Evolutionary conservation across 2,113 vertebrate genomes (phyloP).

Genomic region (Vidua macroura): DNA sequence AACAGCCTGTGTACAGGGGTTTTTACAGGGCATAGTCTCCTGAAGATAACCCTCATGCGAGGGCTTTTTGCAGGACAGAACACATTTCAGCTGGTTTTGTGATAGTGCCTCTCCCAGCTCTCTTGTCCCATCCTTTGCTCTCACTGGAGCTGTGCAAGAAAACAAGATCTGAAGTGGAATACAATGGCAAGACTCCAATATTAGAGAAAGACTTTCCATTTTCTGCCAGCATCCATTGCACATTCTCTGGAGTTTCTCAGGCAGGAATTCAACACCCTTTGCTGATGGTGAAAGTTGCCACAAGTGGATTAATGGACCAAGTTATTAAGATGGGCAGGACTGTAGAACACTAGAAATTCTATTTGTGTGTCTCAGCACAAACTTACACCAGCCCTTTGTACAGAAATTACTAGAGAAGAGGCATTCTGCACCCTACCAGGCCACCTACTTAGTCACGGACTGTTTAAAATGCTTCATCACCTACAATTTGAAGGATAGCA

Average conservation of each 20-base stretch:
- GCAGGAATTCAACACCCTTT: background rate
- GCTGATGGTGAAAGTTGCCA: background rate
- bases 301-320: background rate
- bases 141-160: background rate
- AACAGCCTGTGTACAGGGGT: background rate
- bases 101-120: background rate
- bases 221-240: background rate
- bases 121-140: background rate
- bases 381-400: background rate
- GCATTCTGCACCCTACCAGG: background rate
- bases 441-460: background rate
- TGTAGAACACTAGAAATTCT: background rate
- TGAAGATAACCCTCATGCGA: background rate
- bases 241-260: background rate
- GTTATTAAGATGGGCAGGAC: background rate
- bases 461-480: background rate
- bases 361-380: background rate
- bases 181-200: background rate
- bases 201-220: background rate
- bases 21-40: background rate
- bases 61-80: background rate
- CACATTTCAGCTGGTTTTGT: background rate
- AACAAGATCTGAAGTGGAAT: background rate
- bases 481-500: background rate
- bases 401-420: background rate